A percentile compares a stretch with the other conserved stretches of the same genome.
These are phyloP conservation scores for Drosophila paranaensis DNA, from an alignment of 2,888 invertebrate species.

Conservation along the genomic window DNA sequence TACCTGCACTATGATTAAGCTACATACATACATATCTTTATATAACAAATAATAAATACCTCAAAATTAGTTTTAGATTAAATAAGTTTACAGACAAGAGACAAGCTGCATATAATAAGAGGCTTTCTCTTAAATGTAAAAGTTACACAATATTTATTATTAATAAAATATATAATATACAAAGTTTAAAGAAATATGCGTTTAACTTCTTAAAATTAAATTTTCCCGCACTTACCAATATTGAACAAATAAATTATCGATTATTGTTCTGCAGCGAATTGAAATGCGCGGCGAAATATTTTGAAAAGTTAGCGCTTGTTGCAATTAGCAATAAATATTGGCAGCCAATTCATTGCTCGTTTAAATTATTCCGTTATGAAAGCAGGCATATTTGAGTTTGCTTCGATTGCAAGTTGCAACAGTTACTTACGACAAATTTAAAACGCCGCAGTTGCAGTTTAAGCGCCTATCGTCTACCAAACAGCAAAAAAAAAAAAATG, in stretches of 20 bases:
- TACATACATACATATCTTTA: background rate
- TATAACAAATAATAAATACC: background rate
- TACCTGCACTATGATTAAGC: constrained; percentile 5
- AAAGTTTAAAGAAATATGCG: background rate
- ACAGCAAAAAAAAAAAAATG: background rate
- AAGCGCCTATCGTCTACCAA: background rate
- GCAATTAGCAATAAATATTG: background rate
- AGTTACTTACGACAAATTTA: background rate
- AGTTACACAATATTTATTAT: background rate
- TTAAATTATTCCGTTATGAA: too few relatives aligned
- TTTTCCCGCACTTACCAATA: background rate
- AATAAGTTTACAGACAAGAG: background rate
- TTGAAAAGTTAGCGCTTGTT: too few relatives aligned
- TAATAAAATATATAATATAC: background rate
- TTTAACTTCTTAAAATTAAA: background rate
- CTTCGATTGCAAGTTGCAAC: background rate
- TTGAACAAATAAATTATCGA: background rate
- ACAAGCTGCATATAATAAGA: background rate
- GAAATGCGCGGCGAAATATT: background rate
- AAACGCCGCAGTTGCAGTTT: background rate
- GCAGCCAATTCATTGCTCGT: too few relatives aligned
- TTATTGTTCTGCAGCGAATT: background rate
- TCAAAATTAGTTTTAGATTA: background rate
- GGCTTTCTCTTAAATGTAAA: background rate
- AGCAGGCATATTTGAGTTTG: background rate